Percentiles rank a stretch among this genome's conserved stretches.
Evolutionary conservation across 2,113 vertebrate species (phyloP).

Genomic region (Callionymus lyra): DNA sequence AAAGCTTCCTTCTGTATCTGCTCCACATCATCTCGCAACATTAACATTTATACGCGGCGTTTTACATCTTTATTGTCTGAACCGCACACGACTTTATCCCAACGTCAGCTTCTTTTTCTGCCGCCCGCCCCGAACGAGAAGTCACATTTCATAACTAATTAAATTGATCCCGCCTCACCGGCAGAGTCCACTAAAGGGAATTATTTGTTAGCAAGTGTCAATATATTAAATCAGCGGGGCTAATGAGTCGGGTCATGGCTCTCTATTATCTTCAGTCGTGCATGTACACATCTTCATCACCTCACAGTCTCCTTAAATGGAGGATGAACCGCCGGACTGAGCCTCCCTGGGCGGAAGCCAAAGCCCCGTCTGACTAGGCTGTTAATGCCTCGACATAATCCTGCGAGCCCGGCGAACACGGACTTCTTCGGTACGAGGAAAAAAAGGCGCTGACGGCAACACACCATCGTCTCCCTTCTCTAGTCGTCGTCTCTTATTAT

Average conservation of each 20-base stretch:
- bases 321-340: conserved; percentile 59
- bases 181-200: conserved; percentile 93
- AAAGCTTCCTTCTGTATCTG: conserved; percentile 80
- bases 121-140: conserved; percentile 90
- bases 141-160: conserved; percentile 99
- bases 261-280: conserved; percentile 90
- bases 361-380: conserved; percentile 56
- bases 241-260: conserved; percentile 95
- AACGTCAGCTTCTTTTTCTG: conserved; percentile 96
- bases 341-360: conserved; percentile 60
- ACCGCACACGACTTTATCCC: conserved; percentile 87
- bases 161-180: conserved; percentile 89
- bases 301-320: conserved; percentile 70
- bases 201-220: conserved; percentile 98
- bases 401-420: conserved; percentile 43
- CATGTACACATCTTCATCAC: conserved; percentile 77
- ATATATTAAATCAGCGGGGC: conserved; percentile 99
- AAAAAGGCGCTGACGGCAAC: conserved; percentile 15
- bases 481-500: conserved; percentile 64
- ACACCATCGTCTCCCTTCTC: conserved; percentile 45
- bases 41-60: conserved; percentile 90
- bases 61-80: conserved; percentile 93
- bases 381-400: conserved; percentile 61
- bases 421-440: conserved; percentile 36
- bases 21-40: conserved; percentile 92